phyloP scores from a whole-genome alignment of 2,888 invertebrate species.

The Chalcis sispes region DNA sequence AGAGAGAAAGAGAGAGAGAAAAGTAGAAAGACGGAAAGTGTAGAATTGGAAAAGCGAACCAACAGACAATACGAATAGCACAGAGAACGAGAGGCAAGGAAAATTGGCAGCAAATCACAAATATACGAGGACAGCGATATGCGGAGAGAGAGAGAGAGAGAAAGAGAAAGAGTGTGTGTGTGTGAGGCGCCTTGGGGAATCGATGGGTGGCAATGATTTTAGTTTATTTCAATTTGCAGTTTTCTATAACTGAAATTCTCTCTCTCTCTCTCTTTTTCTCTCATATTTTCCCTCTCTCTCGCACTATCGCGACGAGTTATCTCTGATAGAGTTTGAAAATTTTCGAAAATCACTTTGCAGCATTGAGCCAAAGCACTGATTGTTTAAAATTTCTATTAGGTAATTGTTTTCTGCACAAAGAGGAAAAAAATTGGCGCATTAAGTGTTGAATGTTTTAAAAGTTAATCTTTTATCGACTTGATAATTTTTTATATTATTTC shows the following conservation, averaged over 20 bases:
- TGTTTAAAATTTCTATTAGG: no score
- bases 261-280: no score
- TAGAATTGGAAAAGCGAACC: no score
- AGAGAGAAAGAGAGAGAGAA: not conserved
- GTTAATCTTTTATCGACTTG: no score
- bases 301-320: no score
- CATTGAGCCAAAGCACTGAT: not conserved
- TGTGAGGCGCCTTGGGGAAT: slow-evolving; percentile 4
- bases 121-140: slow-evolving; percentile 9
- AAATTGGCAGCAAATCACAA: slow-evolving; percentile 41
- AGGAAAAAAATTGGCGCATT: no score
- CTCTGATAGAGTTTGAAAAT: slow-evolving; percentile 3
- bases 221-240: slow-evolving; percentile 36
- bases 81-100: not conserved
- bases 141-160: no score
- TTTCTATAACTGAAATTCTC: not conserved
- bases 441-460: no score
- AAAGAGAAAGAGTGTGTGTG: not conserved
- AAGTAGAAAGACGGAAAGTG: not conserved
- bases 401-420: no score
- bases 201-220: not conserved
- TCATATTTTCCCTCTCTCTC: not conserved
- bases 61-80: not conserved
- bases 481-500: no score
- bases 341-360: slow-evolving; percentile 8